Evolutionary conservation across 2,888 invertebrate species (phyloP), one percentile per base, ranked within the genome.

Genomic region (Drosophila ezoana): DNA sequence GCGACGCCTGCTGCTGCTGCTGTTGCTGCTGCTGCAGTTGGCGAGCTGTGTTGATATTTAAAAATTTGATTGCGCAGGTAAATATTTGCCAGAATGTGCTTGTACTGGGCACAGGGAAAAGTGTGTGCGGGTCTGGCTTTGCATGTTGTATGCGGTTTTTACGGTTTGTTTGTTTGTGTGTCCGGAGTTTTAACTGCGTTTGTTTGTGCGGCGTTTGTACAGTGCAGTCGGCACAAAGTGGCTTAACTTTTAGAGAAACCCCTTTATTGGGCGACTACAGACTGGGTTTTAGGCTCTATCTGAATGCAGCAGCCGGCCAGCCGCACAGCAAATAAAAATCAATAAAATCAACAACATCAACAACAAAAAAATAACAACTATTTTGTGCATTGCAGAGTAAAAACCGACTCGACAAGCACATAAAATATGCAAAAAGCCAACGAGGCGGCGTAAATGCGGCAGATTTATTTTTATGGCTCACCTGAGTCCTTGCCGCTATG

Each of bases 1-100:
- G 62, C 61, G 8, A 8, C 56, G 69, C 51, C 13, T 23, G 14
- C 33, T 63, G 59, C 49, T 49, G 48, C 23, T 23, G 23, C 5
- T 49, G 48, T 1, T 23, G 23, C 8, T 51, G 48, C 14, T 18
- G 14, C 33, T 63, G 59, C 43, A 47, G 48, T 48, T 56, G 58
- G 45, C 32, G 57, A 28, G 23, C 44, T 49, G 23, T 71, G 79
- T 72, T 76, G 76, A 79, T 76, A 62, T 81, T 83, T 82, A 81
- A 85, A 82, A 85, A 84, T 85, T 85, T 84, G 79, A 84, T 84
- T 85, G 83, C 66, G 52, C 72, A 70, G 79, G 83, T 83, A 84
- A 84, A 84, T 81, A 81, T 85, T 85, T 84, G 65, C 18, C 40
- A 10, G 45, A 35, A 40, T 32, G 40, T 20, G 48, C 51, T 28